Evolutionary conservation across 2,113 vertebrate genomes (phyloP), one percentile per base, ranked within the genome.

Genomic region (Equus przewalskii): DNA sequence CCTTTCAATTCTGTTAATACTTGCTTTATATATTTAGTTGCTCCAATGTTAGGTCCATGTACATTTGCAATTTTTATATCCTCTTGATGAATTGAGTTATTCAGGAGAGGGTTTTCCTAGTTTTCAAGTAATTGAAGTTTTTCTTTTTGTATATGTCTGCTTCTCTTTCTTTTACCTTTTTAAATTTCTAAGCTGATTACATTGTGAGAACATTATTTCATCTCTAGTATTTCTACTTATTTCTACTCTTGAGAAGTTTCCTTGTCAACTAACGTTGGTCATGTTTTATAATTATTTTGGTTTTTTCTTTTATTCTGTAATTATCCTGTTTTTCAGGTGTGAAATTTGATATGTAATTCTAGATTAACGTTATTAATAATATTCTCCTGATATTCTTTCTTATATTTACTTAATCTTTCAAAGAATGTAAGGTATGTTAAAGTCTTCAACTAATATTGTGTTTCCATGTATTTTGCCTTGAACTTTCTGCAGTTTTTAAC

Each of bases 111-210:
- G n/a, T 60, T 79, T 88, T 91, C 67, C 54, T 95, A 26, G 3
- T 65, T 93, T 91, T 9, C 36, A 51, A 72, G 5, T 90, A 76
- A 65, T 70, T 89, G 28, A 1, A 51, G 11, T 46, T 84, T 73
- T 91, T 58, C 46, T 72, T 78, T 96, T 82, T 24, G 5, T 85
- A 15, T 58, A 1, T 36, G 13, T 78, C n/a, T 60, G 28, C 18
- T 79, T 91, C 69, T 76, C 26, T 80, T 89, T 62, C 79, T 62
- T 54, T 54, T 54, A 4, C 33, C 13, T 91, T 60, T 81, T 80
- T 69, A 30, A 82, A 51, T 72, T 70, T 79, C 46, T 84, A 79
- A 89, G 51, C 72, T 96, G 22, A 82, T 72, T 90, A 22, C 78
- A 72, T 58, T 86, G 12, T 79, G 10, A 12, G 65, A 65, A 44